Conservation (phyloP, 2,113 vertebrate genomes). For the Typhlomys cinereus region DNA sequence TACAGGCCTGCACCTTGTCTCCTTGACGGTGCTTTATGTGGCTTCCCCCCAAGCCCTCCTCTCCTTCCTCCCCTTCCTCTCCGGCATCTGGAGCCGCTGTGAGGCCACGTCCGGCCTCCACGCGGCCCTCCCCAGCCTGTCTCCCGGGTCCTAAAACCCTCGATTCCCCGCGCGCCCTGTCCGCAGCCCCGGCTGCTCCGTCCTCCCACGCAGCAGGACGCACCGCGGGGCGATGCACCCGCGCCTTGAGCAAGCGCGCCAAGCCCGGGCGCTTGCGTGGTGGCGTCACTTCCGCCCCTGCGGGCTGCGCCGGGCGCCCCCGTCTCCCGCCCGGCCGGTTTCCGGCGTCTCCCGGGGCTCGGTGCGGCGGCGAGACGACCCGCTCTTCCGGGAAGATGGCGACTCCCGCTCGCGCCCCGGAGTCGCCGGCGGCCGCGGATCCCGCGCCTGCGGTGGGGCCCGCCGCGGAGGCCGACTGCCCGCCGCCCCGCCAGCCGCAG, state of each 20-base stretch:
- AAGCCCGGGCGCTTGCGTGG: not conserved
- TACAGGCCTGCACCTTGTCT: too few species aligned
- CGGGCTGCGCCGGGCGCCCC: not conserved
- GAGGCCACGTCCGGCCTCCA: too few species aligned
- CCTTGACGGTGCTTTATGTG: too few species aligned
- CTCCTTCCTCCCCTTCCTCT: too few species aligned
- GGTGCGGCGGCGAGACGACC: slow-evolving; percentile 55
- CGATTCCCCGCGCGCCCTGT: too few species aligned
- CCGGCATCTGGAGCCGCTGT: too few species aligned
- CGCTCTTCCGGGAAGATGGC: slow-evolving; percentile 85
- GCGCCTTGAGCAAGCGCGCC: not conserved
- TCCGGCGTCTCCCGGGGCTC: slow-evolving; percentile 74
- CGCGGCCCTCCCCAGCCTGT: too few species aligned
- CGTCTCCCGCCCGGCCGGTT: slow-evolving; percentile 11
- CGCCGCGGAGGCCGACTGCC: not conserved
- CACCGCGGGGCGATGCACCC: not conserved
- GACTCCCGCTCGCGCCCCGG: slow-evolving; percentile 10
- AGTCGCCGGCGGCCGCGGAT: slow-evolving; percentile 27
- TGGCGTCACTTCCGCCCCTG: not conserved
- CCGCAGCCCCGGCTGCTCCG: too few species aligned
- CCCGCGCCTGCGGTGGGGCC: not conserved
- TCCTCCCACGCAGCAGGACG: not conserved
- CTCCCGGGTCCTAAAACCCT: too few species aligned
- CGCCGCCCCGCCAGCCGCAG: slow-evolving; percentile 35
- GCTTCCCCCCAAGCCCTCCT: too few species aligned